Conservation (phyloP, 2,888 invertebrate genomes). For the Spilosoma lubricipeda region DNA sequence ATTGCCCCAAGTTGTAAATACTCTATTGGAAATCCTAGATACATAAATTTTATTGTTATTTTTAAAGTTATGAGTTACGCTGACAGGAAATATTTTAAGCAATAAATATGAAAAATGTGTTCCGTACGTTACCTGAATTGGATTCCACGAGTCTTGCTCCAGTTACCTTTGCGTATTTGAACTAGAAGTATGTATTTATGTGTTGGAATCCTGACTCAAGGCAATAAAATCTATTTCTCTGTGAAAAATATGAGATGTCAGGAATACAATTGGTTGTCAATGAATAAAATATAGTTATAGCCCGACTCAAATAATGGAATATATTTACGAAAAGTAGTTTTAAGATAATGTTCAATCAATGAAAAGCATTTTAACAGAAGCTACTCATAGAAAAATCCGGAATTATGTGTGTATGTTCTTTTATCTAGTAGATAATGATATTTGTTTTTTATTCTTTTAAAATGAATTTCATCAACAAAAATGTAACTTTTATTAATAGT, state of each 20-base stretch:
- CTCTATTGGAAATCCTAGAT: not conserved
- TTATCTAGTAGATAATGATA: too few relatives aligned
- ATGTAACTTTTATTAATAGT: too few relatives aligned
- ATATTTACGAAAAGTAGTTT: not conserved
- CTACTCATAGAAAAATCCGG: too few relatives aligned
- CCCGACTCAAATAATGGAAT: not conserved
- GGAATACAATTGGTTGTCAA: not conserved
- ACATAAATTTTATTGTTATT: slow-evolving; percentile 13
- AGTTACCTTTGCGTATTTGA: slow-evolving; percentile 14
- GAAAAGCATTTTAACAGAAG: too few relatives aligned
- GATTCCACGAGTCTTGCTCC: slow-evolving; percentile 29
- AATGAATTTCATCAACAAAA: too few relatives aligned
- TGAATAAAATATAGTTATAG: not conserved
- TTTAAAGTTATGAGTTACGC: slow-evolving; percentile 5
- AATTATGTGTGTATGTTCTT: too few relatives aligned
- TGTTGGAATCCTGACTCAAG: not conserved
- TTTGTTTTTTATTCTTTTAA: too few relatives aligned
- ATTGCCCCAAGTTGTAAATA: not conserved
- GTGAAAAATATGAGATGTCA: not conserved
- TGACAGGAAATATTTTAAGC: slow-evolving; percentile 11
- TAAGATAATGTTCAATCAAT: too few relatives aligned
- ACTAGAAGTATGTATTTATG: not conserved
- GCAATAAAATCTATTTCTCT: not conserved
- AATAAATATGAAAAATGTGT: slow-evolving; percentile 40
- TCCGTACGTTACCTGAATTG: slow-evolving; percentile 18